A percentile compares a stretch with the other conserved stretches of the same genome.
Conservation (phyloP, 1,140 invertebrate species). For the Euwallacea similis region DNA sequence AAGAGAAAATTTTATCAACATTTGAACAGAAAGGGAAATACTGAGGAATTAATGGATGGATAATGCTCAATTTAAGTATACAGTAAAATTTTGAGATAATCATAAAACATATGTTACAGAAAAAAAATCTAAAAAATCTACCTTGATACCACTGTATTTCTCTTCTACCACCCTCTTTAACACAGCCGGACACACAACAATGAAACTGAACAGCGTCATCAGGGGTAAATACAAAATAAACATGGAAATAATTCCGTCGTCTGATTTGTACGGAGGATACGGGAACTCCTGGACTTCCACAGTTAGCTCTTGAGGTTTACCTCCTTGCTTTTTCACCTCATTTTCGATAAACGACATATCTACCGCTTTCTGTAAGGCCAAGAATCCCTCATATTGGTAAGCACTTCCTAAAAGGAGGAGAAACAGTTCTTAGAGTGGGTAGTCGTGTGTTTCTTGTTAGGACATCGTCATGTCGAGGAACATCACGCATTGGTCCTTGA, state of each 20-base stretch:
- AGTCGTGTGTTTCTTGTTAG: too few species aligned
- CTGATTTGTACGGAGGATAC: conserved; percentile 48
- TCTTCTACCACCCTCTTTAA: conserved; percentile 52
- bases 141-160: conserved; percentile 52
- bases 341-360: conserved; percentile 47
- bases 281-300: conserved; percentile 47
- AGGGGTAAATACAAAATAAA: conserved; percentile 47
- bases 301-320: conserved; percentile 12
- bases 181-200: conserved; percentile 49
- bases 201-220: conserved; percentile 49
- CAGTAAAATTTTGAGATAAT: too few species aligned
- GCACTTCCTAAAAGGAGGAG: conserved; percentile 9
- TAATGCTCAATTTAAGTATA: too few species aligned
- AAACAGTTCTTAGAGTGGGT: background rate
- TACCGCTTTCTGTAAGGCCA: conserved; percentile 46
- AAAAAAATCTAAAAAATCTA: conserved; percentile 27
- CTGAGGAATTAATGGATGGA: background rate
- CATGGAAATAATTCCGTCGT: conserved; percentile 41
- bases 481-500: too few species aligned
- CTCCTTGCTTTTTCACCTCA: conserved; percentile 3
- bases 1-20: background rate
- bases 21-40: too few species aligned
- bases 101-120: too few species aligned
- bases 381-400: conserved; percentile 47
- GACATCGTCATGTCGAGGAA: too few species aligned